phyloP scores from a whole-genome alignment of 2,797 vertebrate genomes.

The Bradypus variegatus region DNA sequence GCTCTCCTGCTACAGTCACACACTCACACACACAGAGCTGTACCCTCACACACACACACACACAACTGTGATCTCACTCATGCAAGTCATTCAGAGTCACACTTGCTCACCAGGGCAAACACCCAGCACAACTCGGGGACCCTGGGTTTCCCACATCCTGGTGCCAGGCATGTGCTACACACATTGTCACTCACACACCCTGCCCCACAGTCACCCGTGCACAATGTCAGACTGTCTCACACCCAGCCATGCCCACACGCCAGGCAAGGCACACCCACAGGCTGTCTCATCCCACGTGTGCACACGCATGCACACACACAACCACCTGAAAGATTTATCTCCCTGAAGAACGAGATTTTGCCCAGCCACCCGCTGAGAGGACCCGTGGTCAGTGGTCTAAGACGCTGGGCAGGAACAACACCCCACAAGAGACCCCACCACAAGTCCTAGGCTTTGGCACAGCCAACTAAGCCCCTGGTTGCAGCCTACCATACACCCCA shows the following conservation, averaged over 20 bases:
- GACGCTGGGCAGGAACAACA: not conserved
- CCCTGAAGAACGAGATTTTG: not conserved
- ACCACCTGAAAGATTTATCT: not conserved
- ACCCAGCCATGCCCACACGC: rapidly evolving
- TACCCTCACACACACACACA: not conserved
- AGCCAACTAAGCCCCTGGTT: no score
- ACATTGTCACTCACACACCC: not conserved
- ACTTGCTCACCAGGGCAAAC: not conserved
- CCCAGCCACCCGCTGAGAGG: not conserved
- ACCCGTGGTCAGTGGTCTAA: not conserved
- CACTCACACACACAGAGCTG: constrained; percentile 52
- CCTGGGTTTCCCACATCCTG: not conserved
- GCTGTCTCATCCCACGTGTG: rapidly evolving
- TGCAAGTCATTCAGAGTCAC: not conserved
- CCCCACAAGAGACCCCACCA: no score
- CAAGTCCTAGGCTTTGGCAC: not conserved
- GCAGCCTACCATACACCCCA: not conserved
- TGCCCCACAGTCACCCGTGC: not conserved
- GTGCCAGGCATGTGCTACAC: not conserved
- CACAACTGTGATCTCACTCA: constrained; percentile 26
- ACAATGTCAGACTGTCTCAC: not conserved
- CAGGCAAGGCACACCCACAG: not conserved
- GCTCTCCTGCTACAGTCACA: constrained; percentile 57
- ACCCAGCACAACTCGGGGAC: rapidly evolving
- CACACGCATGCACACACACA: not conserved